Percentiles rank a stretch among this genome's conserved stretches.
phyloP scores from a whole-genome alignment of 2,113 vertebrate genomes.

The Mugil cephalus region DNA sequence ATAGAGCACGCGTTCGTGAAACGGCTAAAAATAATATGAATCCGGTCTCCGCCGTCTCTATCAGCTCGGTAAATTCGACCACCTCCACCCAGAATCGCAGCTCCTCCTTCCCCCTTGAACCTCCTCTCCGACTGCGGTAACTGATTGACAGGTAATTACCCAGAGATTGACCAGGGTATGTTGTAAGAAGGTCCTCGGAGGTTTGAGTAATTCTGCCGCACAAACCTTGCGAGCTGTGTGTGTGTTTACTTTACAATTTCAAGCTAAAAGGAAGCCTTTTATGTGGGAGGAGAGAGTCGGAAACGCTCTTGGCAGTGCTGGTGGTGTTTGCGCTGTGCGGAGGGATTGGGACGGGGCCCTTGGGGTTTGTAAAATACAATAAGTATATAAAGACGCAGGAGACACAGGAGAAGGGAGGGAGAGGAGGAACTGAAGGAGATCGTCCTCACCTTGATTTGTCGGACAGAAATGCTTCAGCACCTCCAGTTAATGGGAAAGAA shows the following conservation, averaged over 20 bases:
- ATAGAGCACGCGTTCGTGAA: no score
- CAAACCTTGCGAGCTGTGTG: conserved; percentile 21
- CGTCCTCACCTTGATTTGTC: conserved; percentile 47
- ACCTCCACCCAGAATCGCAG: background rate
- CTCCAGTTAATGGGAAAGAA: conserved; percentile 52
- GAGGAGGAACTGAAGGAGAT: background rate
- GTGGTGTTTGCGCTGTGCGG: conserved; percentile 49
- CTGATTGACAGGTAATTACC: conserved; percentile 72
- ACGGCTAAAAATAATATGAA: no score
- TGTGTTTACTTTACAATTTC: conserved; percentile 45
- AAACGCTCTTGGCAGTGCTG: conserved; percentile 55
- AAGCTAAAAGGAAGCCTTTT: conserved; percentile 48
- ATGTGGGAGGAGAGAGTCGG: conserved; percentile 56
- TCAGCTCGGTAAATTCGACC: conserved; percentile 29
- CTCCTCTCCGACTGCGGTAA: background rate
- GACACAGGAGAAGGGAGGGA: conserved; percentile 26
- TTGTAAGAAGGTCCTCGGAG: conserved; percentile 40
- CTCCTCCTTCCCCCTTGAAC: background rate
- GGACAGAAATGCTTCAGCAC: conserved; percentile 13
- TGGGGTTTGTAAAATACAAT: conserved; percentile 57
- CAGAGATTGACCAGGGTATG: conserved; percentile 42
- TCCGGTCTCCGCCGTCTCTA: conserved; percentile 29
- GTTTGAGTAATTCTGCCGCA: conserved; percentile 42
- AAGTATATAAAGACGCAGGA: conserved; percentile 46
- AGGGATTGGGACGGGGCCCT: conserved; percentile 41